phyloP scores from a whole-genome alignment of 2,888 invertebrate species.

The Xestia xanthographa region DNA sequence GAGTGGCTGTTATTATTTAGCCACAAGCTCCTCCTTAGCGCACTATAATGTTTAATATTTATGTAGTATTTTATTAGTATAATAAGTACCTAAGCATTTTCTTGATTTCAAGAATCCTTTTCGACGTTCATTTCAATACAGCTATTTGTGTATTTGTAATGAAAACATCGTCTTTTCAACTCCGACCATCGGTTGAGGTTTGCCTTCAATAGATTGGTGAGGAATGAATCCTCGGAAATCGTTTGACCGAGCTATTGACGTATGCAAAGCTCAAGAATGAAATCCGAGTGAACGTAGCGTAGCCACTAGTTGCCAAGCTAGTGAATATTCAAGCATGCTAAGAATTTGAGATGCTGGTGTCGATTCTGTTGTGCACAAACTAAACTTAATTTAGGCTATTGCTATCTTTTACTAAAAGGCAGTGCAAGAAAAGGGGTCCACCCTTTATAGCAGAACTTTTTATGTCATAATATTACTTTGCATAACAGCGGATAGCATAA shows the following conservation, averaged over 20 bases:
- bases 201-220: neutral
- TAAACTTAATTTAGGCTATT: too few relatives aligned
- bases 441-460: too few relatives aligned
- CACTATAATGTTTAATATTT: too few relatives aligned
- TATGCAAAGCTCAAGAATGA: neutral
- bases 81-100: too few relatives aligned
- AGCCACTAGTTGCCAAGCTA: neutral
- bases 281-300: neutral
- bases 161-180: slow-evolving; percentile 10
- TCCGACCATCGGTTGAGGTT: neutral
- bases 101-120: neutral
- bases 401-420: too few relatives aligned
- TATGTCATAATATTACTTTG: too few relatives aligned
- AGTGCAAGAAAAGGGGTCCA: too few relatives aligned
- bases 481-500: too few relatives aligned
- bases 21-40: too few relatives aligned
- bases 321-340: neutral
- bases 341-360: neutral
- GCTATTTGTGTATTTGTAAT: neutral
- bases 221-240: neutral
- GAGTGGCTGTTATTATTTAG: too few relatives aligned
- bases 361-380: too few relatives aligned
- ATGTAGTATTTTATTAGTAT: too few relatives aligned
- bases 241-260: neutral
- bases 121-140: neutral